Percentiles rank a stretch among this genome's conserved stretches.
These are phyloP conservation scores for Alouatta palliata DNA, from an alignment of 2,113 vertebrate species.

Conservation along the genomic window DNA sequence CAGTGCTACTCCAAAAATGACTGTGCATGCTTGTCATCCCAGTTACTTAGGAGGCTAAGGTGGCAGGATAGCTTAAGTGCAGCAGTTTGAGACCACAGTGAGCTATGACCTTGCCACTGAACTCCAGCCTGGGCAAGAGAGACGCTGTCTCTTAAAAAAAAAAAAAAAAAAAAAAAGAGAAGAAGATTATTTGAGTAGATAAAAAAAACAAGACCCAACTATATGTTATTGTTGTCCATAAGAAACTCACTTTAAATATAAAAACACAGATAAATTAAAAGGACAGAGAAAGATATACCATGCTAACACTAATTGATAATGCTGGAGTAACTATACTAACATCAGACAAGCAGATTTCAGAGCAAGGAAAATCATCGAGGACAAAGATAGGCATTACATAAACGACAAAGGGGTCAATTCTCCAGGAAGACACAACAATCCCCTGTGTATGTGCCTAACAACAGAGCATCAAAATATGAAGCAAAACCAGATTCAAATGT, in stretches of 20 bases:
- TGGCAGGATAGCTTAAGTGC: no score
- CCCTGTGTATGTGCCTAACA: neutral
- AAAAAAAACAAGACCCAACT: neutral
- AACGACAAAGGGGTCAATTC: neutral
- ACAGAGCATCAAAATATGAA: constrained; percentile 13
- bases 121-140: no score
- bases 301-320: constrained; percentile 23
- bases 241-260: neutral
- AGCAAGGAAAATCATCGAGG: neutral
- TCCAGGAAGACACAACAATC: neutral
- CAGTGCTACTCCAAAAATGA: no score
- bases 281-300: neutral
- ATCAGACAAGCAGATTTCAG: neutral
- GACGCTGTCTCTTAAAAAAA: no score
- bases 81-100: no score
- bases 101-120: no score
- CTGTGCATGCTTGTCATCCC: no score
- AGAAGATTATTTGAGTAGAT: neutral
- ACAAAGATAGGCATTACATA: neutral
- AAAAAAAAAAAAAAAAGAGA: no score
- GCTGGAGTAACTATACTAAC: neutral
- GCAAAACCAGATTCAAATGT: neutral
- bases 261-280: neutral
- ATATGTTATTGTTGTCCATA: neutral
- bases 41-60: no score